Percentiles rank a stretch among this genome's conserved stretches.
These are phyloP conservation scores for Ferrisia virgata DNA, from an alignment of 2,888 invertebrate genomes.

Conservation along the genomic window DNA sequence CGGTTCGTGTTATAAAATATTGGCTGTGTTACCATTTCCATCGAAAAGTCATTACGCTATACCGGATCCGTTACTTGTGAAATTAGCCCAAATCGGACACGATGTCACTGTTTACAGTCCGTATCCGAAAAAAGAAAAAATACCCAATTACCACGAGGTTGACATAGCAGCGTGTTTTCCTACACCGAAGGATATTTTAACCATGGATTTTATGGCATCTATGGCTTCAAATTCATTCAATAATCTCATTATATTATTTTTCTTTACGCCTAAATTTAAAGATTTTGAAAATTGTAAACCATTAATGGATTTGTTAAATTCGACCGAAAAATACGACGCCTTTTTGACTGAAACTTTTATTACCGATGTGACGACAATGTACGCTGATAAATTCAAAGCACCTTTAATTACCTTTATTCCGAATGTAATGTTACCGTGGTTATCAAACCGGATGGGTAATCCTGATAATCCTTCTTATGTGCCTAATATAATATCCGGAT, in stretches of 20 bases:
- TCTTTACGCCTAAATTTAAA: background rate
- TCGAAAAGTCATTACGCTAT: conserved; percentile 46
- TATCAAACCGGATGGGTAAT: conserved; percentile 48
- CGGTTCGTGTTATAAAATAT: conserved; percentile 16
- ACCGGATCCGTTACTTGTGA: conserved; percentile 35
- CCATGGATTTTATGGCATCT: background rate
- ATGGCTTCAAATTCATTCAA: background rate
- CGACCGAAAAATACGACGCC: conserved; percentile 48
- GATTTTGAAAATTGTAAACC: background rate
- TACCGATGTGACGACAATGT: conserved; percentile 48
- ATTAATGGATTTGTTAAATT: conserved; percentile 8
- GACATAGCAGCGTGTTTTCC: background rate
- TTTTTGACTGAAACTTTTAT: conserved; percentile 50
- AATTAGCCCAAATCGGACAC: conserved; percentile 46
- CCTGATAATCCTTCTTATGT: conserved; percentile 49
- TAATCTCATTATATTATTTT: background rate
- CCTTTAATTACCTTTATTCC: conserved; percentile 61
- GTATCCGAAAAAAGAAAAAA: conserved; percentile 25
- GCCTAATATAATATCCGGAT: conserved; percentile 50
- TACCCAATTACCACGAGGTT: conserved; percentile 35
- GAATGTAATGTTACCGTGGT: conserved; percentile 49
- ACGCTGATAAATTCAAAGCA: conserved; percentile 52
- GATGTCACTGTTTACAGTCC: conserved; percentile 42
- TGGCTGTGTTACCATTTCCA: conserved; percentile 44
- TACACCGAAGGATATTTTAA: background rate